Evolutionary conservation across 2,797 vertebrate species (phyloP).

Genomic region (Phoebastria nigripes): DNA sequence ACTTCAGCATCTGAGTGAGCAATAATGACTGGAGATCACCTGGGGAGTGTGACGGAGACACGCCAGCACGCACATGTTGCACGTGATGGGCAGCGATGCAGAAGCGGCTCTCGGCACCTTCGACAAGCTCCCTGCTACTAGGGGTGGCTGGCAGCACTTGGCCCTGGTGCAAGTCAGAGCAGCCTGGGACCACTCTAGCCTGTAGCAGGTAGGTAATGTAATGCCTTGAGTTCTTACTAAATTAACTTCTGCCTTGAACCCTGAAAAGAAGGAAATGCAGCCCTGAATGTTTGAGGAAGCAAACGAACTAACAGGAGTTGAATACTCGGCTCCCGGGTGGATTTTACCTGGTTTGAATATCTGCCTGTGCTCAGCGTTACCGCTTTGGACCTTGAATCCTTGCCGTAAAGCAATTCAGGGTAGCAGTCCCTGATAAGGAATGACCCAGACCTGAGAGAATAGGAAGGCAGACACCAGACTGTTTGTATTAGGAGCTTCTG

Average conservation of each 20-base stretch:
- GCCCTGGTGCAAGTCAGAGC: background rate
- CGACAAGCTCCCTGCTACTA: background rate
- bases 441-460: background rate
- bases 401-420: background rate
- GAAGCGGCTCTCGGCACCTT: background rate
- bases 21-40: background rate
- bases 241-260: background rate
- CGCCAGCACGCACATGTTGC: background rate
- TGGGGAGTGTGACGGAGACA: background rate
- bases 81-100: background rate
- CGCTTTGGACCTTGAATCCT: background rate
- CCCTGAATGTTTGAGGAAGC: background rate
- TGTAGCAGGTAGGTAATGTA: background rate
- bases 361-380: rapidly evolving
- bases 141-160: rapidly evolving
- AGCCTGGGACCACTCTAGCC: background rate
- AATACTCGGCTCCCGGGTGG: background rate
- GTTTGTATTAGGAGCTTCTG: background rate
- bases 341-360: background rate
- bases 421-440: background rate
- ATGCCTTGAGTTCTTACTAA: background rate
- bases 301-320: background rate
- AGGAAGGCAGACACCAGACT: background rate
- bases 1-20: background rate
- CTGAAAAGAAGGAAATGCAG: background rate